Conservation (phyloP, 2,113 vertebrate genomes). For the Semicossyphus pulcher region DNA sequence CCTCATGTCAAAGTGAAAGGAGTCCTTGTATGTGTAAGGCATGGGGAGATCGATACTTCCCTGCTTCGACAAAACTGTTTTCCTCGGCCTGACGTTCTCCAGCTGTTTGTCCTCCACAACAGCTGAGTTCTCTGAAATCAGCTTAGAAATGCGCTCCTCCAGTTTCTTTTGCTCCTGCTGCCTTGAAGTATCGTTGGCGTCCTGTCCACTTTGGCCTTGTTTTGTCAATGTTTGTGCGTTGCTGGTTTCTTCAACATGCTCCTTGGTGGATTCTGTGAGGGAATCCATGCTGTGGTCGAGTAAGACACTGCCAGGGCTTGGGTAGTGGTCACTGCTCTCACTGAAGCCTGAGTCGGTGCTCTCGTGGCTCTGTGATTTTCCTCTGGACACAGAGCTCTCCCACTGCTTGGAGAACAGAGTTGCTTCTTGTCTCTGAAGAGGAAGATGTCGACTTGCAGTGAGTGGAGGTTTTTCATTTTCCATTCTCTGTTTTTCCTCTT, state of each 20-base stretch:
- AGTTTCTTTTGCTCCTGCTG: conserved; percentile 87
- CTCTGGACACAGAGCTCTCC: conserved; percentile 80
- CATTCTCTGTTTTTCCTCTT: conserved; percentile 36
- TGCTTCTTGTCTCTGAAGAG: conserved; percentile 88
- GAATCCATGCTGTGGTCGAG: conserved; percentile 83
- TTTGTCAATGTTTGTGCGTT: conserved; percentile 29
- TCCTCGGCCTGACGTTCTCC: conserved; percentile 92
- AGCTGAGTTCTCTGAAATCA: conserved; percentile 93
- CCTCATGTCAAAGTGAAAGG: conserved; percentile 96
- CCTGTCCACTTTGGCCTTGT: conserved; percentile 45
- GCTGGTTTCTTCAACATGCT: conserved; percentile 45
- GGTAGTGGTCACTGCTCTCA: conserved; percentile 89
- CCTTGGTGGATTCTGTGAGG: conserved; percentile 73
- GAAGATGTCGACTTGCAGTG: conserved; percentile 71
- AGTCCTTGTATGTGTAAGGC: conserved; percentile 96
- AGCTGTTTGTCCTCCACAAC: conserved; percentile 92
- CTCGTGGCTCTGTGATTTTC: conserved; percentile 91
- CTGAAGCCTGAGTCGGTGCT: conserved; percentile 98
- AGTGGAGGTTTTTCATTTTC: conserved; percentile 66
- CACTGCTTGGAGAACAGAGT: conserved; percentile 85
- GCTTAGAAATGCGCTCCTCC: conserved; percentile 91
- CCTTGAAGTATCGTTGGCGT: conserved; percentile 53
- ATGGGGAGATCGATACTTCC: conserved; percentile 96
- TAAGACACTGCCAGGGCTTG: conserved; percentile 82
- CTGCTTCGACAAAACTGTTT: conserved; percentile 92